These are phyloP conservation scores for Lytechinus variegatus DNA, from an alignment of 35 echinoderm and acorn worm genomes.

Conservation along the genomic window DNA sequence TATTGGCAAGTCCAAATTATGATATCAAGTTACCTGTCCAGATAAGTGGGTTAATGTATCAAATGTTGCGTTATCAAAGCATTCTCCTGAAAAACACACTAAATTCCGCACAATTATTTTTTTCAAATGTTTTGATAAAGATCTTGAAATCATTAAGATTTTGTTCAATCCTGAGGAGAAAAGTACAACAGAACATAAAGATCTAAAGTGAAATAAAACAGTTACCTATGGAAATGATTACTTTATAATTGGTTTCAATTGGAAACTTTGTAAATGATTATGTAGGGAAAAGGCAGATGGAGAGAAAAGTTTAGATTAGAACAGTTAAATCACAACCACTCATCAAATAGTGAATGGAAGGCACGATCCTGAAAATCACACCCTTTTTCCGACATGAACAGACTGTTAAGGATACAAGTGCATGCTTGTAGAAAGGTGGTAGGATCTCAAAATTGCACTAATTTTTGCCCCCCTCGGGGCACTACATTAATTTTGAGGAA, in stretches of 20 bases:
- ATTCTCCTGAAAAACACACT: no score
- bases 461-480: neutral
- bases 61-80: no score
- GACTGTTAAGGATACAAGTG: conserved; percentile 9
- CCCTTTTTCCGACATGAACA: neutral
- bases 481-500: conserved; percentile 8
- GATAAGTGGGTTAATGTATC: no score
- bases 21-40: no score
- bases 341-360: neutral
- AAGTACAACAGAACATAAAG: no score
- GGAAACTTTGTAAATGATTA: neutral
- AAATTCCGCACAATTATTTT: no score
- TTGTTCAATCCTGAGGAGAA: no score
- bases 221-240: neutral
- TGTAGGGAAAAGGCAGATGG: neutral
- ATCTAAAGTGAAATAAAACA: neutral
- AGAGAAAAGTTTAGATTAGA: neutral
- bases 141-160: no score
- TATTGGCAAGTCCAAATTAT: no score
- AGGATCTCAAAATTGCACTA: conserved; percentile 2
- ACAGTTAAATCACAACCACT: neutral
- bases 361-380: neutral
- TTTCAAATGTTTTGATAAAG: no score
- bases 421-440: conserved; percentile 1
- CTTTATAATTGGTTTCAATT: neutral